Conservation (phyloP, 2,797 vertebrate species). For the Vultur gryphus region DNA sequence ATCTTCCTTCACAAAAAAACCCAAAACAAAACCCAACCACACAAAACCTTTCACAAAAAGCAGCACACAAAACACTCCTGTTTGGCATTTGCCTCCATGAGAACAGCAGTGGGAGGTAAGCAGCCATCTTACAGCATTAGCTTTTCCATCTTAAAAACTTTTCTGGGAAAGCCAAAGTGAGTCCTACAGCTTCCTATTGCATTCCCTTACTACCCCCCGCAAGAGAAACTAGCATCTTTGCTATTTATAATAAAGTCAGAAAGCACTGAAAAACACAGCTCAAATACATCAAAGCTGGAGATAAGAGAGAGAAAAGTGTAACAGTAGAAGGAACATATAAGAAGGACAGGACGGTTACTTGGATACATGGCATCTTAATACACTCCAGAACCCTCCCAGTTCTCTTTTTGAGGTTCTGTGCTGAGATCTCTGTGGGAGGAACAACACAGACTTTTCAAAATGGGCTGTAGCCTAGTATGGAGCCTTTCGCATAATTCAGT, state of each 20-base stretch:
- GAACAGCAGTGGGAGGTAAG: neutral
- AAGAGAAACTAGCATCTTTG: neutral
- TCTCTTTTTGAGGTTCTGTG: neutral
- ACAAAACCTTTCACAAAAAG: neutral
- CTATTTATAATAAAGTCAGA: neutral
- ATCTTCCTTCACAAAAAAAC: neutral
- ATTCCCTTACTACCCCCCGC: neutral
- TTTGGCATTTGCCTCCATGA: neutral
- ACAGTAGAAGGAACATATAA: neutral
- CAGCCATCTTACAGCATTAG: neutral
- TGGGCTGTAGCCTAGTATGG: neutral
- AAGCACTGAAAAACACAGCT: neutral
- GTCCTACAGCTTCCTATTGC: neutral
- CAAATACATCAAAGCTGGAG: neutral
- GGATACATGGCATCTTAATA: neutral
- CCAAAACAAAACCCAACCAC: neutral
- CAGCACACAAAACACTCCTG: neutral
- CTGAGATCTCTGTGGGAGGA: rapidly evolving
- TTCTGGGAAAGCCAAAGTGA: neutral
- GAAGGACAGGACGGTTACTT: neutral
- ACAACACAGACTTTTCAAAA: neutral
- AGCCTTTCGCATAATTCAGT: neutral
- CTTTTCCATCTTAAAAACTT: neutral
- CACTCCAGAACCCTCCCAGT: neutral
- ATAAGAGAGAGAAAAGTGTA: neutral